Evolutionary conservation across 2,797 vertebrate species (phyloP).

Genomic region (Simalia tracyae): DNA sequence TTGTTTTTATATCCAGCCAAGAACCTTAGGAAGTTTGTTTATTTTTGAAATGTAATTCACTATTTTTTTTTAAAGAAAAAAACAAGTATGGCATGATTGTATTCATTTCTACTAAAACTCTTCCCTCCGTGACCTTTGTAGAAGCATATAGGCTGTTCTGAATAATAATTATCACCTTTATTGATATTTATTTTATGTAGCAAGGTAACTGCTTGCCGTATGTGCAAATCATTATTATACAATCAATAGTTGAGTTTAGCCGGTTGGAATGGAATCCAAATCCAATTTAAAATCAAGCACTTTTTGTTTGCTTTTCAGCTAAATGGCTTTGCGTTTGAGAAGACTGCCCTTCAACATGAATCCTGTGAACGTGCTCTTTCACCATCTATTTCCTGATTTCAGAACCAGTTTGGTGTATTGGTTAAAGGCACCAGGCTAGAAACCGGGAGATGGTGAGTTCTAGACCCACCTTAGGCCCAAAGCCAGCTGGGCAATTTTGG

Average conservation of each 20-base stretch:
- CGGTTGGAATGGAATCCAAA: not conserved
- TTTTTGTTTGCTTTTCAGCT: not conserved
- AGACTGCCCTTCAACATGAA: not conserved
- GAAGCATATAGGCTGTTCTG: not conserved
- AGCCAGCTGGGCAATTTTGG: not conserved
- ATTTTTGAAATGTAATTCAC: not conserved
- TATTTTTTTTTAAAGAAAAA: not conserved
- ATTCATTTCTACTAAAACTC: not conserved
- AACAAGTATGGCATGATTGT: not conserved
- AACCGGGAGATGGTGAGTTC: not conserved
- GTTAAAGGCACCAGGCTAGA: not conserved
- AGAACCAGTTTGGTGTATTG: not conserved
- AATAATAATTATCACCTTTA: not conserved
- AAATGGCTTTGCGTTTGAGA: not conserved
- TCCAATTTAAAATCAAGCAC: not conserved
- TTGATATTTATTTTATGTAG: not conserved
- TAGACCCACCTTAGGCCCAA: not conserved
- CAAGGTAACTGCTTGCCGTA: not conserved
- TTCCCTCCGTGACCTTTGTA: not conserved
- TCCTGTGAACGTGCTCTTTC: not conserved
- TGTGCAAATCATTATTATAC: not conserved
- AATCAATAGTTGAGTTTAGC: conserved; percentile 1
- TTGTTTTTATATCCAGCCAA: not conserved
- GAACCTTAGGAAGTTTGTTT: not conserved
- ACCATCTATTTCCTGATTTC: not conserved